phyloP scores from a whole-genome alignment of 2,888 invertebrate species.

The Poecilus cupreus region DNA sequence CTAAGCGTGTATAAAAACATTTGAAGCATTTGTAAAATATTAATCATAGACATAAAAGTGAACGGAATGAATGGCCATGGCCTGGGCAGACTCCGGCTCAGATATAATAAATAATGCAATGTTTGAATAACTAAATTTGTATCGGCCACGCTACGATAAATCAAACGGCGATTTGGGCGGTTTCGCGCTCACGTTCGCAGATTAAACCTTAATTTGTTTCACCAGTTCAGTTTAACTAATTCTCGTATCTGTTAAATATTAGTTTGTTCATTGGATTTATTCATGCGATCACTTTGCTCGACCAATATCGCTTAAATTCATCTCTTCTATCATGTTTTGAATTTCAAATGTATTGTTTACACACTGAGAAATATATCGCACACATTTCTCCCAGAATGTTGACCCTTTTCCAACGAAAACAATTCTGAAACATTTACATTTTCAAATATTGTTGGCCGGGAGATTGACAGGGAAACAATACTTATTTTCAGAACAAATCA shows the following conservation, averaged over 20 bases:
- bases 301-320: background rate
- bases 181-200: conserved; percentile 9
- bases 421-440: no score
- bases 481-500: no score
- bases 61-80: conserved; percentile 19
- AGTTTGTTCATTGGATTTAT: conserved; percentile 43
- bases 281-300: conserved; percentile 12
- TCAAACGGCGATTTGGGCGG: conserved; percentile 35
- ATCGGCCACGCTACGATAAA: conserved; percentile 19
- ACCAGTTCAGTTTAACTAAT: conserved; percentile 44
- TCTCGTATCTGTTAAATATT: conserved; percentile 47
- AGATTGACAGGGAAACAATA: no score
- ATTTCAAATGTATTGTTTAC: conserved; percentile 27
- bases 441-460: no score
- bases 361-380: background rate
- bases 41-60: conserved; percentile 32
- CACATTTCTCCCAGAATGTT: conserved; percentile 5
- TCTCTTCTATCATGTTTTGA: conserved; percentile 25
- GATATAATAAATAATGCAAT: conserved; percentile 37
- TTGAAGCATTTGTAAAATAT: conserved; percentile 35
- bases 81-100: background rate
- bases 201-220: conserved; percentile 49
- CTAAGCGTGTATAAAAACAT: background rate
- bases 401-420: background rate
- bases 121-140: conserved; percentile 39